Evolutionary conservation across 2,797 vertebrate genomes (phyloP).

Genomic region (Sarcoramphus papa): DNA sequence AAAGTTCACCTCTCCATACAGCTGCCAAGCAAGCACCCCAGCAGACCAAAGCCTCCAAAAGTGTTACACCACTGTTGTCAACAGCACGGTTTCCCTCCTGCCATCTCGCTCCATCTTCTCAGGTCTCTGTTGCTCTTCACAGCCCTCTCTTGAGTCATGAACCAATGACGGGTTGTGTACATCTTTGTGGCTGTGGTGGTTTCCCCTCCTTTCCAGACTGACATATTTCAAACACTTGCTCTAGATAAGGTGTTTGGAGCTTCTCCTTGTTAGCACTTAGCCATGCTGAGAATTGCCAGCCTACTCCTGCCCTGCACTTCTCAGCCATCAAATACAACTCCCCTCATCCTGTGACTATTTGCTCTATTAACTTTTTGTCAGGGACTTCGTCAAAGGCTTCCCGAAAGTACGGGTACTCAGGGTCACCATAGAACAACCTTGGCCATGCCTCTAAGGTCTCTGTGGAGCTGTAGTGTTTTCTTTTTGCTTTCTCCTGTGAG

Average conservation of each 20-base stretch:
- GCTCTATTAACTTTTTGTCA: background rate
- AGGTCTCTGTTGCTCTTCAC: background rate
- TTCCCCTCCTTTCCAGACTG: background rate
- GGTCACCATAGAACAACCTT: background rate
- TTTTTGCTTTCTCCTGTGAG: background rate
- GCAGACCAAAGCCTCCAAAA: background rate
- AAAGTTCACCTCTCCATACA: background rate
- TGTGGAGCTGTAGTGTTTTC: background rate
- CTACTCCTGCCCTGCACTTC: background rate
- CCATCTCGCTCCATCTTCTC: background rate
- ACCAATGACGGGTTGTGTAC: background rate
- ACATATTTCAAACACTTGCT: slow-evolving; percentile 3
- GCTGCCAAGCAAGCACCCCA: background rate
- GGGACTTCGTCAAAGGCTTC: background rate
- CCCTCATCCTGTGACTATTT: background rate
- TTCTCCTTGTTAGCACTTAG: background rate
- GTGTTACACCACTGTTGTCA: background rate
- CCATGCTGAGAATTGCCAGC: background rate
- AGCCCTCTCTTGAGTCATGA: background rate
- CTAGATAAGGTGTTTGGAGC: background rate
- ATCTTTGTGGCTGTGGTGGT: background rate
- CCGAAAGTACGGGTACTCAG: background rate
- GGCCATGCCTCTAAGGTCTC: background rate
- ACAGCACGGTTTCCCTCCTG: background rate
- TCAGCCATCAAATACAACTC: background rate